phyloP scores from a whole-genome alignment of 2,797 vertebrate species.

The Rallus crepitans region DNA sequence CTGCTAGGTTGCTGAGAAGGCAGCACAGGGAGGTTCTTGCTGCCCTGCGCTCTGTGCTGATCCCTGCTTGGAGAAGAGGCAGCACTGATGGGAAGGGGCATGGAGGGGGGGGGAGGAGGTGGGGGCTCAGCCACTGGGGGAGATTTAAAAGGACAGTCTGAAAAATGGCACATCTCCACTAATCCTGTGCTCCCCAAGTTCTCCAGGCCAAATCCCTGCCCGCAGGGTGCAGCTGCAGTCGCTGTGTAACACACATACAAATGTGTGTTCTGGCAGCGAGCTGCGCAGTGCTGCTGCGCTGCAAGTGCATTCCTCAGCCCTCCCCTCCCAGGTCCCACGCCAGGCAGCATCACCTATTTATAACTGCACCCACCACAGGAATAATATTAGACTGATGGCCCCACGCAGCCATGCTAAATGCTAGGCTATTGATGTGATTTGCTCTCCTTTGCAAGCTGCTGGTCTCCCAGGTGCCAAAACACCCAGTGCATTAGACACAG shows the following conservation, averaged over 20 bases:
- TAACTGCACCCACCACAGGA: conserved; percentile 5
- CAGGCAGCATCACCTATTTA: conserved; percentile 41
- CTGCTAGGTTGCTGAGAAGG: background rate
- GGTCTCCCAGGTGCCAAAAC: background rate
- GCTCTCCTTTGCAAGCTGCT: conserved; percentile 23
- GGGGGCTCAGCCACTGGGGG: background rate
- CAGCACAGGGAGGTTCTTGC: background rate
- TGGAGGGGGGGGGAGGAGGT: background rate
- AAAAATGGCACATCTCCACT: background rate
- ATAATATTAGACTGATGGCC: background rate
- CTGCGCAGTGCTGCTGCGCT: background rate
- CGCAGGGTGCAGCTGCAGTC: background rate
- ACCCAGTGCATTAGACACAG: background rate
- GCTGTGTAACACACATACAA: background rate
- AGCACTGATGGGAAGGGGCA: background rate
- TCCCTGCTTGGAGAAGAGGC: background rate
- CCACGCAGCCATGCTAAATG: background rate
- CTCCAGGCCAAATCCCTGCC: background rate
- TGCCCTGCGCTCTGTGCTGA: background rate
- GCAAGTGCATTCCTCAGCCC: background rate
- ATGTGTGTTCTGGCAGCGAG: background rate
- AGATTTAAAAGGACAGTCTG: background rate
- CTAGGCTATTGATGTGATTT: conserved; percentile 27
- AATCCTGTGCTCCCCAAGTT: background rate
- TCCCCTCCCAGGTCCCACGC: background rate